Percentiles rank a stretch among this genome's conserved stretches.
These are phyloP conservation scores for Stenchaetothrips biformis DNA, from an alignment of 2,888 invertebrate genomes.

Conservation along the genomic window DNA sequence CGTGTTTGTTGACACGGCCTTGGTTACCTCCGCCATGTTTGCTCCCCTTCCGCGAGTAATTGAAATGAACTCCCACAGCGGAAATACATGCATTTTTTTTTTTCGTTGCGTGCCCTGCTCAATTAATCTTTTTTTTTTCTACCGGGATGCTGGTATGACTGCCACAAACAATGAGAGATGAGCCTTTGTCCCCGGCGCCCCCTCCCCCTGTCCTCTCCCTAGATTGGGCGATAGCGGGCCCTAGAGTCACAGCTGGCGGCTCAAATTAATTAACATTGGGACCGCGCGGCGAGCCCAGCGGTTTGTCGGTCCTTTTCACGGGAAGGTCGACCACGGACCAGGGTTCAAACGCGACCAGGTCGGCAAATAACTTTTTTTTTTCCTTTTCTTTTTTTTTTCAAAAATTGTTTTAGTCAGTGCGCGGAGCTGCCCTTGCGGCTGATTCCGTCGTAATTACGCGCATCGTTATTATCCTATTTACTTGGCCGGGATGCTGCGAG, in stretches of 20 bases:
- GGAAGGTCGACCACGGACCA: background rate
- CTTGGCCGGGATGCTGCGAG: too few relatives aligned
- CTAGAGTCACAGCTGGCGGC: constrained; percentile 20
- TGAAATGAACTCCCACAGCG: background rate
- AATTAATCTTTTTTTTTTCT: background rate
- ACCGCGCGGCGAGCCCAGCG: background rate
- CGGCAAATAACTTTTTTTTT: background rate
- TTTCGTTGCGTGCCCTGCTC: background rate
- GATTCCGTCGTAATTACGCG: too few relatives aligned
- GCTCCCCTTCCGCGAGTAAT: background rate
- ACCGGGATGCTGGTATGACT: constrained; percentile 11
- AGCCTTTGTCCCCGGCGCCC: background rate
- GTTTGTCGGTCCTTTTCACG: background rate
- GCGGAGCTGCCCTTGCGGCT: too few relatives aligned
- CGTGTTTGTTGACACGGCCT: too few relatives aligned
- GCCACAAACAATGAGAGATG: constrained; percentile 23
- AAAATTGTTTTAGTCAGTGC: too few relatives aligned
- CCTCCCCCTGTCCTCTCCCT: background rate
- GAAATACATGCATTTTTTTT: constrained; percentile 8
- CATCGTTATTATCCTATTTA: too few relatives aligned
- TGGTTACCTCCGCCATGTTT: background rate
- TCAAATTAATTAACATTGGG: constrained; percentile 17
- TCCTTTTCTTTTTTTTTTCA: background rate
- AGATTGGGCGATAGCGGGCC: constrained; percentile 1
- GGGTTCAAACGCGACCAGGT: too few relatives aligned